phyloP scores from a whole-genome alignment of 2,113 vertebrate genomes.

The Cebidichthys violaceus region DNA sequence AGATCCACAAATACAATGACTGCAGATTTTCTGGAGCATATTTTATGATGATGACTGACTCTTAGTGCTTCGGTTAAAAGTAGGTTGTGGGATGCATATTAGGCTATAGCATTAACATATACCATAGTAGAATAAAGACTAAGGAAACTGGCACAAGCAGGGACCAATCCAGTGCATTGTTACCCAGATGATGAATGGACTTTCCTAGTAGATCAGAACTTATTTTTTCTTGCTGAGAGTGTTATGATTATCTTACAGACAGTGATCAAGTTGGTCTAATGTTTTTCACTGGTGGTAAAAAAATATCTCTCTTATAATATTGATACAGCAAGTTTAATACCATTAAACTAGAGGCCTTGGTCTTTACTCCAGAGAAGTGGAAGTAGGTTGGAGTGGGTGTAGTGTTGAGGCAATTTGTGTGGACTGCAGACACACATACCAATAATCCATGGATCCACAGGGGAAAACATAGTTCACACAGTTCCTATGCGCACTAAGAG shows the following conservation, averaged over 20 bases:
- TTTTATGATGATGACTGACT: constrained; percentile 1
- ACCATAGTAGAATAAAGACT: background rate
- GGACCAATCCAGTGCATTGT: background rate
- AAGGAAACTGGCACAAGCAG: background rate
- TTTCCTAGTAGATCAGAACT: background rate
- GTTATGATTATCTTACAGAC: background rate
- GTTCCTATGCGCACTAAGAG: constrained; percentile 40
- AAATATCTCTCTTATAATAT: background rate
- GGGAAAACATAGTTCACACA: constrained; percentile 37
- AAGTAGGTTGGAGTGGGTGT: constrained; percentile 26
- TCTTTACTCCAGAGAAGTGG: constrained; percentile 31
- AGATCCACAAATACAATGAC: constrained; percentile 16
- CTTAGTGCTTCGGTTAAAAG: background rate
- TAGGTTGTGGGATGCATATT: background rate
- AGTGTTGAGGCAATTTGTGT: constrained; percentile 50
- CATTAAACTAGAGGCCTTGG: constrained; percentile 35
- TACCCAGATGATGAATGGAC: background rate
- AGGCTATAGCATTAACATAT: background rate
- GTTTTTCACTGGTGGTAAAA: background rate
- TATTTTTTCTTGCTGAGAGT: background rate
- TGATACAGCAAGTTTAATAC: constrained; percentile 45
- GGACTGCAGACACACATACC: constrained; percentile 36
- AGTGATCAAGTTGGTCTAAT: background rate
- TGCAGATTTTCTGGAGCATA: constrained; percentile 14
- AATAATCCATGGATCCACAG: constrained; percentile 29